These are phyloP conservation scores for Hirudo medicinalis DNA, from an alignment of 1,140 invertebrate genomes.

Conservation along the genomic window DNA sequence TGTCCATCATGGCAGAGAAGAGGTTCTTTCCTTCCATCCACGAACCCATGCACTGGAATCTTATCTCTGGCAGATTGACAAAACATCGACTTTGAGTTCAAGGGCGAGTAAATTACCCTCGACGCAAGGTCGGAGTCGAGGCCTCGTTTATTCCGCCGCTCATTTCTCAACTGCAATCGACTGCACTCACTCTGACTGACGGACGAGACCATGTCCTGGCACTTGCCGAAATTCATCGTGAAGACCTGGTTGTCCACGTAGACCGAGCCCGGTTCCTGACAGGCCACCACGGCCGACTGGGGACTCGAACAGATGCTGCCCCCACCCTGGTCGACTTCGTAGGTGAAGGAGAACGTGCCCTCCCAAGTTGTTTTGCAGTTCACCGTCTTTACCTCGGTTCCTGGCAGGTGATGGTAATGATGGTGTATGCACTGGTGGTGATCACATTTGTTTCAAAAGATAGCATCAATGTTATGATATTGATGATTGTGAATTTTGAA, in stretches of 20 bases:
- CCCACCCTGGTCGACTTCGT: slow-evolving; percentile 32
- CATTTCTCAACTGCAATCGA: not conserved
- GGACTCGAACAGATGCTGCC: slow-evolving; percentile 44
- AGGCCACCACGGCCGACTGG: slow-evolving; percentile 73
- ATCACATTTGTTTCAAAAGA: not conserved
- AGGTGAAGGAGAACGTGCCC: slow-evolving; percentile 38
- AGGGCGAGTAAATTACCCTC: not conserved
- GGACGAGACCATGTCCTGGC: slow-evolving; percentile 66
- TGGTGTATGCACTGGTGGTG: not conserved
- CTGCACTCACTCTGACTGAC: slow-evolving; percentile 59
- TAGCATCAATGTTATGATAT: not conserved
- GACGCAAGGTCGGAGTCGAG: not conserved
- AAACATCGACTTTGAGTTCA: not conserved
- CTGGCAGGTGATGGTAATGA: slow-evolving; percentile 21
- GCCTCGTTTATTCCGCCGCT: not conserved
- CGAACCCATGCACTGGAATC: slow-evolving; percentile 37
- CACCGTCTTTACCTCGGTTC: slow-evolving; percentile 26
- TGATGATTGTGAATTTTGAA: not conserved
- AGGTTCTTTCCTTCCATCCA: slow-evolving; percentile 33
- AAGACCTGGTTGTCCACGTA: slow-evolving; percentile 93
- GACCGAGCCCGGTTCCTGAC: slow-evolving; percentile 85
- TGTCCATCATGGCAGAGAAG: slow-evolving; percentile 50
- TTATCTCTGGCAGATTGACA: slow-evolving; percentile 26
- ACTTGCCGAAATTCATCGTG: slow-evolving; percentile 81
- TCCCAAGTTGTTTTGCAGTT: slow-evolving; percentile 40